Percentiles rank a stretch among this genome's conserved stretches.
Conservation (phyloP, 2,888 invertebrate genomes). For the Macrosiphum euphorbiae region DNA sequence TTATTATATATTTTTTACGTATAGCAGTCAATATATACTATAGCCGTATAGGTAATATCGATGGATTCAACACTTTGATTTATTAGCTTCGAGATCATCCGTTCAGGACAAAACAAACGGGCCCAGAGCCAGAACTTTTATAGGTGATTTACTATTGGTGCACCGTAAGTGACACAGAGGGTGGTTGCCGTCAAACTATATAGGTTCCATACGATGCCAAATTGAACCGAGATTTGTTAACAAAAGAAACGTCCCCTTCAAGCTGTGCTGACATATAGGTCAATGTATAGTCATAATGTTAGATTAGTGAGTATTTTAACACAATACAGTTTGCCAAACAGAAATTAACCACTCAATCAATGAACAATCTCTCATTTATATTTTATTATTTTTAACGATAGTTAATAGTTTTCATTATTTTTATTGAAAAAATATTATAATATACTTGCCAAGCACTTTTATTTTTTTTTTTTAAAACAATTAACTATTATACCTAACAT, state of each 20-base stretch:
- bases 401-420: background rate
- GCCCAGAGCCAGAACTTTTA: conserved; percentile 54
- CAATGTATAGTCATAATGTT: background rate
- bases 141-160: conserved; percentile 58
- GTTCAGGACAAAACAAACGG: conserved; percentile 51
- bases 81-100: conserved; percentile 38
- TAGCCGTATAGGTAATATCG: conserved; percentile 29
- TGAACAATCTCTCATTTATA: background rate
- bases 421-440: background rate
- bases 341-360: background rate
- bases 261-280: background rate
- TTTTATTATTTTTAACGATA: background rate
- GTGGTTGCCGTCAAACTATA: conserved; percentile 19
- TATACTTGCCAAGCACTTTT: background rate
- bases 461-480: no score
- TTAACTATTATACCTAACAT: background rate
- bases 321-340: background rate
- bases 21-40: background rate
- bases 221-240: conserved; percentile 52
- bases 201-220: conserved; percentile 19
- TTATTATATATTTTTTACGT: conserved; percentile 1
- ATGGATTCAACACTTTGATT: conserved; percentile 40
- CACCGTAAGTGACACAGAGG: conserved; percentile 27
- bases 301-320: background rate
- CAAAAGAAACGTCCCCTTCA: background rate